Base-by-base conservation (phyloP, 2,797 vertebrate species). In the Xyrichtys novacula region DNA sequence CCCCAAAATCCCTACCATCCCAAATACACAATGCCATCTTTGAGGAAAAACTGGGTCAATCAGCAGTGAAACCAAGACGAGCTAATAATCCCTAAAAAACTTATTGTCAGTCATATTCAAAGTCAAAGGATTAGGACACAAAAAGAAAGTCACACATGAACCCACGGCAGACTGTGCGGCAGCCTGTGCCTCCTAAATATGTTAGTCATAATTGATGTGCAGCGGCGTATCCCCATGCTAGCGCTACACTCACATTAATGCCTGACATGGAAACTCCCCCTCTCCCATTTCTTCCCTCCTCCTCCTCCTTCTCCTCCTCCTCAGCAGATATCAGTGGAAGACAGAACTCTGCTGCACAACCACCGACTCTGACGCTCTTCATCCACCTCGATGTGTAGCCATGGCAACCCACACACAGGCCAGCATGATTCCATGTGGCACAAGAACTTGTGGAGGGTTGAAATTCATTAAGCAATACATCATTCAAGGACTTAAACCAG, bases 371-470 rank as follows among this genome's bases (percentile, higher is more conserved):
- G 65, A 78, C 42, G 65, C 85, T 86, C 74, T 58, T 78, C 67
- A 71, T 72, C 81, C 73, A 73, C 67, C 74, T 85, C 77, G 17
- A 32, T 63, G 71, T 32, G 91, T 92, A 81, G 81, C 89, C 87
- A 92, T 92, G 87, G 87, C 80, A 92, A 92, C 91, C 65, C 71
- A 68, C 83, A 76, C 85, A 70, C 50, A 71, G 74, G 55, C 81
- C 65, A 28, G 75, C 78, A 17, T 48, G 72, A 75, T 76, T 75
- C 46, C 69, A 58, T 58, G 73, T 81, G 85, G 83, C 89, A 62
- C 56, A 48, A 32, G 9, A 71, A 69, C 71, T 55, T 3, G 11
- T 59, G 65, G 23, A 56, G 49, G 6, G 42, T 64, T 61, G 58
- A 74, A 79, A 81, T 69, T 62, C 57, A 68, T 25, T 7, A n/a